These are phyloP conservation scores for Perognathus longimembris DNA, from an alignment of 2,113 vertebrate species.

Conservation along the genomic window DNA sequence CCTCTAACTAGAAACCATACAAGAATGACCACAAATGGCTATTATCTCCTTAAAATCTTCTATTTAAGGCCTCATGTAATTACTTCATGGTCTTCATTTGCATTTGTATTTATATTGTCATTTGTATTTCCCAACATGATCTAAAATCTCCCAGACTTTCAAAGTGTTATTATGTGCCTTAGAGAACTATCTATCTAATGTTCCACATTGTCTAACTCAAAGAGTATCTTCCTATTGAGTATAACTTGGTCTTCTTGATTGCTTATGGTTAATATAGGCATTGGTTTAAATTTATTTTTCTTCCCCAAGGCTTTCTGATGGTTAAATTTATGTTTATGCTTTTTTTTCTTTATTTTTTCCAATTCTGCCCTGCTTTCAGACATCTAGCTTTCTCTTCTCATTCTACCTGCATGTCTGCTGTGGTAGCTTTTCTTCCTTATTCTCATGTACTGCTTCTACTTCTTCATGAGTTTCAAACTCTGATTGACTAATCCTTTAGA, in stretches of 20 bases:
- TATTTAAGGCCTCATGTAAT: background rate
- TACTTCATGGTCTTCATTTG: background rate
- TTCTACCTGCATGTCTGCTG: background rate
- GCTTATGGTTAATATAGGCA: constrained; percentile 7
- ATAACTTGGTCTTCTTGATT: constrained; percentile 55
- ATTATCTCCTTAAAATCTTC: background rate
- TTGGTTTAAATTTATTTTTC: background rate
- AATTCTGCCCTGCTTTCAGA: background rate
- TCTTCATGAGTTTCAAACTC: constrained; percentile 63
- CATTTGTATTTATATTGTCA: background rate
- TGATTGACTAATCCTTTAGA: constrained; percentile 47
- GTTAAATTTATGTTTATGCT: background rate
- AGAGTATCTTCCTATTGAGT: constrained; percentile 16
- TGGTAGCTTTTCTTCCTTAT: constrained; percentile 8
- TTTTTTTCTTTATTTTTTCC: background rate
- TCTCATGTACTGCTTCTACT: constrained; percentile 59
- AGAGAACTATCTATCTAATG: constrained; percentile 49
- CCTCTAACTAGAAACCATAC: background rate
- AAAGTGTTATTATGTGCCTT: constrained; percentile 16
- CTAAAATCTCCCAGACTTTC: constrained; percentile 26
- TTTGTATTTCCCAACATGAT: constrained; percentile 30
- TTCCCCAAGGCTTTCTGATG: constrained; percentile 39
- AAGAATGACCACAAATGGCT: background rate
- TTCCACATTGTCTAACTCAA: constrained; percentile 19
- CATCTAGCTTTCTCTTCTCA: constrained; percentile 2